phyloP scores from a whole-genome alignment of 2,888 invertebrate genomes.

The Incurvaria masculella region DNA sequence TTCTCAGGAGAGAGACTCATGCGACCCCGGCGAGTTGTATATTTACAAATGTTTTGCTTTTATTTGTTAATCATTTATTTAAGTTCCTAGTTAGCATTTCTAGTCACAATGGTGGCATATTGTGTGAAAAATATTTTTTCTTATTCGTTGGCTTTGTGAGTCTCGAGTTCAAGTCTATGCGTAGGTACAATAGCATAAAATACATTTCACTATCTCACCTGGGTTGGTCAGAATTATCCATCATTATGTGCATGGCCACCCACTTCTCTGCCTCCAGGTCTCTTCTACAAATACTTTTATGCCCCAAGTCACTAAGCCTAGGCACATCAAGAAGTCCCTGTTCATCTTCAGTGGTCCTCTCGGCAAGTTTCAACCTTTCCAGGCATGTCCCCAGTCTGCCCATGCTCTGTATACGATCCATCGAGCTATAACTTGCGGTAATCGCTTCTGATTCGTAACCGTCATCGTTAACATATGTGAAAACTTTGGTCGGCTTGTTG shows the following conservation, averaged over 20 bases:
- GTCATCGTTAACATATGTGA: constrained; percentile 61
- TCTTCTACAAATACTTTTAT: constrained; percentile 24
- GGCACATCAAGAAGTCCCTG: constrained; percentile 13
- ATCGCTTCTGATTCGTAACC: constrained; percentile 33
- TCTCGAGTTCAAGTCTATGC: too few relatives aligned
- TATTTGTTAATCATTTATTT: too few relatives aligned
- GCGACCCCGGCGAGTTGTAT: too few relatives aligned
- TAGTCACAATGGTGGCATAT: too few relatives aligned
- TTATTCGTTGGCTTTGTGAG: too few relatives aligned
- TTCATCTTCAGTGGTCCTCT: constrained; percentile 19
- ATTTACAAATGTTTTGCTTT: too few relatives aligned
- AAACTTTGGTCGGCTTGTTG: constrained; percentile 33
- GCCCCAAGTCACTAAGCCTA: background rate
- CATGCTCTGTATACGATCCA: constrained; percentile 19
- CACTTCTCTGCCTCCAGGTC: constrained; percentile 27
- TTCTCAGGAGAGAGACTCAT: too few relatives aligned
- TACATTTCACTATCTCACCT: constrained; percentile 28
- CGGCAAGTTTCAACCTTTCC: constrained; percentile 24
- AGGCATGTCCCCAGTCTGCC: constrained; percentile 20
- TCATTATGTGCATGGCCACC: constrained; percentile 39
- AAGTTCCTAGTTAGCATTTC: too few relatives aligned
- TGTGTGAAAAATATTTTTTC: too few relatives aligned
- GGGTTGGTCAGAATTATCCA: constrained; percentile 39
- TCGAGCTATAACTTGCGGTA: constrained; percentile 16
- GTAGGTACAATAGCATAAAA: too few relatives aligned